Evolutionary conservation across 1,140 invertebrate genomes (phyloP), one percentile per base, ranked within the genome.

Genomic region (Drosophila albomicans): DNA sequence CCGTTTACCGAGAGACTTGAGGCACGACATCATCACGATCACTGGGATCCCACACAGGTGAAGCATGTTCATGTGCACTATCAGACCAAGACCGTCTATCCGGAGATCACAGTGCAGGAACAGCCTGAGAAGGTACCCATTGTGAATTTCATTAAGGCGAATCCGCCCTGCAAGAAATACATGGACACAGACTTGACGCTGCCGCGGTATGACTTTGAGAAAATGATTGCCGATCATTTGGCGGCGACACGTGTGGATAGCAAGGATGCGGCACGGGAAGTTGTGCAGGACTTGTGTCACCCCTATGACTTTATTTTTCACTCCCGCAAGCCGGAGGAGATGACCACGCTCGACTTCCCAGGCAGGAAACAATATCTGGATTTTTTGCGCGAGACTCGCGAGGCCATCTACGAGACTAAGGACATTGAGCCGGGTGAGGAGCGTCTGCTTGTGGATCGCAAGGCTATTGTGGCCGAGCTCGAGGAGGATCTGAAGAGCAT

Each of bases 401-500:
- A 85, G 25, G 69, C 78, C 3, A 64, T 91, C 1, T 79, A 91
- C 51, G 89, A 88, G 51, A 71, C 70, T 1, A 89, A 87, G 62
- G 79, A 81, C 11, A 90, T 81, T 4, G 86, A 88, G 0, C 63
- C 71, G 1, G 75, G 59, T 5, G 80, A 90, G 43, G 82, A 89
- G 65, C 81, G 68, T 4, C 51, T 92, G 0, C 43, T 80, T 51
- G 82, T 92, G 0, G 78, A 92, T 48, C 72, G 79, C 3, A 69
- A 79, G 2, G 71, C 61, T 0, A 75, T 91, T 1, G 54, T 79
- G 1, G 75, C 74, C 1, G 90, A 92, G 0, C 74, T 92, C 0
- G 82, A 91, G 38, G 82, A 92, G 46, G 91, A 92, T 43, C 59
- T 92, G 0, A 78, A 82, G 48, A 92, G 91, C 62, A 91, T 92